These are phyloP conservation scores for Hydraecia micacea DNA, from an alignment of 2,888 invertebrate species.

Conservation along the genomic window DNA sequence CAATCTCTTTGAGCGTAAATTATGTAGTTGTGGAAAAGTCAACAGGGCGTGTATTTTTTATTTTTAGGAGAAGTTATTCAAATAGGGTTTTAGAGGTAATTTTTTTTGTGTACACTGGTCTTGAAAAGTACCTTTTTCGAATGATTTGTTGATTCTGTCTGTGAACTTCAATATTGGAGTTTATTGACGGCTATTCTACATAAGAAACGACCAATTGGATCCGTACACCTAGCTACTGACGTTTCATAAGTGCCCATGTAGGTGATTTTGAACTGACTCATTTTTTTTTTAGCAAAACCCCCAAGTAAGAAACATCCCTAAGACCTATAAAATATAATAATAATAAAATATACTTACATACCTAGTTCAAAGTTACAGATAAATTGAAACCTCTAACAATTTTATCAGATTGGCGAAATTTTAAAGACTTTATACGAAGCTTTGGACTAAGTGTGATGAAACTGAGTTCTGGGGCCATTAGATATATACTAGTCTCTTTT, in stretches of 20 bases:
- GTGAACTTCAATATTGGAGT: background rate
- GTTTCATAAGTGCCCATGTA: background rate
- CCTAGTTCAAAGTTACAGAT: too few species aligned
- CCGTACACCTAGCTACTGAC: background rate
- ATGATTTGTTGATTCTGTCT: background rate
- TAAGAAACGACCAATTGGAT: background rate
- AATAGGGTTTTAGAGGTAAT: background rate
- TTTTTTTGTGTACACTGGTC: background rate
- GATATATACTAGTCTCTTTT: background rate
- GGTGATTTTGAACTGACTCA: background rate
- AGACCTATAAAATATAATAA: too few species aligned
- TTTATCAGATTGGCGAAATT: background rate
- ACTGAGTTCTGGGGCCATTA: slow-evolving; percentile 1
- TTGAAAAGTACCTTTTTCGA: background rate
- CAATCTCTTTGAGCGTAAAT: slow-evolving; percentile 36
- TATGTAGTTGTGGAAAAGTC: slow-evolving; percentile 31
- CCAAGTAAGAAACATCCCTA: too few species aligned
- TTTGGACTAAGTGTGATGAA: slow-evolving; percentile 18
- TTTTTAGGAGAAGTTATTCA: slow-evolving; percentile 4
- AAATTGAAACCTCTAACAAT: background rate
- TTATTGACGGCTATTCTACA: background rate
- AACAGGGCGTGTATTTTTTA: slow-evolving; percentile 19
- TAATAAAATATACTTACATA: too few species aligned
- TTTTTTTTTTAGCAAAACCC: background rate
- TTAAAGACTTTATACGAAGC: background rate